Conservation (phyloP, 2,797 vertebrate species). For the Lithobates sylvaticus region DNA sequence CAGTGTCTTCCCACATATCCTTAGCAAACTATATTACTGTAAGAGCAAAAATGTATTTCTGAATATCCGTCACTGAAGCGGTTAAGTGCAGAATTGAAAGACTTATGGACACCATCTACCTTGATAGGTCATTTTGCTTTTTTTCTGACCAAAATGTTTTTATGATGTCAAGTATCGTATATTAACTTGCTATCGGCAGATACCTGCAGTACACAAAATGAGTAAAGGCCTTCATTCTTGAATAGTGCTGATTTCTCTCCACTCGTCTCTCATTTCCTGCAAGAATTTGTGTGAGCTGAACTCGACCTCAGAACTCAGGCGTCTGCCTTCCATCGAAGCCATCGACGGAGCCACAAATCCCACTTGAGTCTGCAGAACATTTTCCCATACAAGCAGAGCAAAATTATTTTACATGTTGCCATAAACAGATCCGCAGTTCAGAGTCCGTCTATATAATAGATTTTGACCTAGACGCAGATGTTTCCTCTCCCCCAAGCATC, state of each 20-base stretch:
- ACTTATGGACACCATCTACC: not conserved
- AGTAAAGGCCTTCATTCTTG: not conserved
- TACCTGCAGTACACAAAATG: not conserved
- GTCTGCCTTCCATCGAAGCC: not conserved
- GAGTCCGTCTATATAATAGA: slow-evolving; percentile 48
- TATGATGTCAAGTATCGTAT: not conserved
- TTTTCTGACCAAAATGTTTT: not conserved
- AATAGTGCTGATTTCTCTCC: not conserved
- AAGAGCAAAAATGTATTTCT: not conserved
- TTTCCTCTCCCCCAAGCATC: slow-evolving; percentile 51
- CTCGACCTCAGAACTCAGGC: slow-evolving; percentile 10
- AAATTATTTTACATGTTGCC: slow-evolving; percentile 35
- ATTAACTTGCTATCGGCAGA: not conserved
- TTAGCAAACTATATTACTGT: not conserved
- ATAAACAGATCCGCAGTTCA: slow-evolving; percentile 54
- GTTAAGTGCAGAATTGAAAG: not conserved
- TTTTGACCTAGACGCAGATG: slow-evolving; percentile 57
- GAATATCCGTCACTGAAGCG: not conserved
- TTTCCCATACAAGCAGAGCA: slow-evolving; percentile 23
- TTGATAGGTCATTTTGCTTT: not conserved
- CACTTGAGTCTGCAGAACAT: slow-evolving; percentile 22
- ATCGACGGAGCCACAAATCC: slow-evolving; percentile 31
- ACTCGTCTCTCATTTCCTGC: not conserved
- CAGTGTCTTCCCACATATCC: not conserved
- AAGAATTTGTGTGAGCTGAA: not conserved